These are phyloP conservation scores for Syngnathus floridae DNA, from an alignment of 2,113 vertebrate species.

Conservation along the genomic window DNA sequence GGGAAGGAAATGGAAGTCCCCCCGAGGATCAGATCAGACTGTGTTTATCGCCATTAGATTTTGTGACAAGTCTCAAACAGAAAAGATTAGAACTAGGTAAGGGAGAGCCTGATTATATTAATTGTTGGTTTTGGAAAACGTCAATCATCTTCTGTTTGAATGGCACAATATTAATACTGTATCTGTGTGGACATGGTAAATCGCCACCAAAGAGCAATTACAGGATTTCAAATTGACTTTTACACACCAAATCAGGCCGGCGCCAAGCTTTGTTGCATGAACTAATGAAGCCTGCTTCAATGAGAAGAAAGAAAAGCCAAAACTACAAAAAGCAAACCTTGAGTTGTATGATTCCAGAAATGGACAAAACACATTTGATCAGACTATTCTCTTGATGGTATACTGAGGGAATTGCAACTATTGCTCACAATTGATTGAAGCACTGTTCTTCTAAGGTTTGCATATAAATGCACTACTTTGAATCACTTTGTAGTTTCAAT, in stretches of 20 bases:
- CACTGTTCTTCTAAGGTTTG: neutral
- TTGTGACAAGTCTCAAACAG: conserved; percentile 12
- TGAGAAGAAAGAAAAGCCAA: no score
- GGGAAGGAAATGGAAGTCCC: conserved; percentile 48
- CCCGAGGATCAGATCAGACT: conserved; percentile 32
- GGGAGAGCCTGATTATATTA: neutral
- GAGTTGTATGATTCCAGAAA: no score
- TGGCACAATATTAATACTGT: neutral
- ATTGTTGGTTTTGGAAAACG: neutral
- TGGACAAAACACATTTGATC: no score
- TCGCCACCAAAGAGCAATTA: neutral
- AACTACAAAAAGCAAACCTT: no score
- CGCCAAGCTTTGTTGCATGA: no score
- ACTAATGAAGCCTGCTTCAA: no score
- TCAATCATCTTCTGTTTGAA: neutral
- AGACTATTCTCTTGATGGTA: neutral
- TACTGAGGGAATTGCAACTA: neutral
- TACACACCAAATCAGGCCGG: no score
- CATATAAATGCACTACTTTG: neutral
- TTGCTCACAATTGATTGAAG: neutral
- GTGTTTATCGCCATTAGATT: conserved; percentile 43
- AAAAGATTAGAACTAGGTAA: neutral
- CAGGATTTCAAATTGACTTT: neutral
- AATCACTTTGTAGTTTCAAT: neutral
- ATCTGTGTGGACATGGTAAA: neutral